Evolutionary conservation across 2,797 vertebrate species (phyloP), one percentile per base, ranked within the genome.

Genomic region (Neosilurus hyrtlii): DNA sequence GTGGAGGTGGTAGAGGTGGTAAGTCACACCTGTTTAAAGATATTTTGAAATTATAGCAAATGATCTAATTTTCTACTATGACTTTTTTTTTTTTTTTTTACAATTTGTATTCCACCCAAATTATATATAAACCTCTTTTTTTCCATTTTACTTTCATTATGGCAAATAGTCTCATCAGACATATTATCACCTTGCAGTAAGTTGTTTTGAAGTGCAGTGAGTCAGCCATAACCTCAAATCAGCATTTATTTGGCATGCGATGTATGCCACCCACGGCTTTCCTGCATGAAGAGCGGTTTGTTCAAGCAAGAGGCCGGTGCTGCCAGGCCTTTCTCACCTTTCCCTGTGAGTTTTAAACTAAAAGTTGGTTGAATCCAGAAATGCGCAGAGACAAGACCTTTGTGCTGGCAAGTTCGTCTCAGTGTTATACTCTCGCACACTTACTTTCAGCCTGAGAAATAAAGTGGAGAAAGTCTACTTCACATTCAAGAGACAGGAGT

Each of bases 401-500:
- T 72, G 76, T 70, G 72, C 88, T 86, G 90, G 86, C 84, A 74
- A 84, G 87, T 86, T 89, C 87, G 89, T 82, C 88, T 89, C 86
- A 91, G 87, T 85, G 54, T 72, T 83, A 65, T 86, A 3, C 66
- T 81, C 57, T 59, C 63, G 80, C 79, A 77, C 14, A 24, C 62
- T 71, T 70, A 70, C 67, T 70, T 86, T 82, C 37, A 66, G 65
- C 22, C 62, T 24, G 73, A 43, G 57, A 62, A 70, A 56, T 35
- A 51, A 65, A 72, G 49, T 9, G 24, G 35, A 12, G 22, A 77
- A 71, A 61, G 37, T 88, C 81, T 86, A 85, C 66, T 89, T 84
- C 74, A 83, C 77, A 82, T 88, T 84, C 93, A 91, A 54, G 73
- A 89, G 90, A 92, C 91, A 92, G 86, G 89, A 90, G 91, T 93